Conservation (phyloP, 2,797 vertebrate species). For the Sebastes alutus region DNA sequence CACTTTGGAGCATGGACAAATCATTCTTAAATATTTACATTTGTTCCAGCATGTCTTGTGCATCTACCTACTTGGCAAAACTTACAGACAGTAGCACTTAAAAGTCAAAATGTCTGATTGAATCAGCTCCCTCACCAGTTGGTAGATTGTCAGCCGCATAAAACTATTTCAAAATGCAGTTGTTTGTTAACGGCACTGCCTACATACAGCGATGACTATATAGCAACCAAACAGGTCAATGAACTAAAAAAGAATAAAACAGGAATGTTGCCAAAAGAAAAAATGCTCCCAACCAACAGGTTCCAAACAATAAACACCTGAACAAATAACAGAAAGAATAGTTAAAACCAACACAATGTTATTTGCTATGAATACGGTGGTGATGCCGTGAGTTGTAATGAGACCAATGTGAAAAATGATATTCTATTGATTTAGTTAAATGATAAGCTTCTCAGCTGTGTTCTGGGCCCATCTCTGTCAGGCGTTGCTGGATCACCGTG, state of each 20-base stretch:
- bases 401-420: slow-evolving; percentile 12
- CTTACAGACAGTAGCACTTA: not conserved
- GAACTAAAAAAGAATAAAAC: not conserved
- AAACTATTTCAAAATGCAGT: not conserved
- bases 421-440: slow-evolving; percentile 46
- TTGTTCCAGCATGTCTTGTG: not conserved
- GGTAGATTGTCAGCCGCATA: not conserved
- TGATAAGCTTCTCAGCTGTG: not conserved
- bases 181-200: not conserved
- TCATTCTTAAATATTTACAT: not conserved
- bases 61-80: not conserved
- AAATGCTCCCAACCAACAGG: not conserved
- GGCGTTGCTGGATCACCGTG: slow-evolving; percentile 41
- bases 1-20: not conserved
- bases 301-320: not conserved
- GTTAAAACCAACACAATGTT: not conserved
- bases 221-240: not conserved
- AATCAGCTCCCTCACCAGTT: not conserved
- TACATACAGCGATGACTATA: not conserved
- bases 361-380: not conserved
- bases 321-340: not conserved
- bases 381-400: not conserved
- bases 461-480: slow-evolving; percentile 1
- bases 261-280: not conserved
- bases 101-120: not conserved